These are phyloP conservation scores for Ifrita kowaldi DNA, from an alignment of 2,113 vertebrate species.

Conservation along the genomic window DNA sequence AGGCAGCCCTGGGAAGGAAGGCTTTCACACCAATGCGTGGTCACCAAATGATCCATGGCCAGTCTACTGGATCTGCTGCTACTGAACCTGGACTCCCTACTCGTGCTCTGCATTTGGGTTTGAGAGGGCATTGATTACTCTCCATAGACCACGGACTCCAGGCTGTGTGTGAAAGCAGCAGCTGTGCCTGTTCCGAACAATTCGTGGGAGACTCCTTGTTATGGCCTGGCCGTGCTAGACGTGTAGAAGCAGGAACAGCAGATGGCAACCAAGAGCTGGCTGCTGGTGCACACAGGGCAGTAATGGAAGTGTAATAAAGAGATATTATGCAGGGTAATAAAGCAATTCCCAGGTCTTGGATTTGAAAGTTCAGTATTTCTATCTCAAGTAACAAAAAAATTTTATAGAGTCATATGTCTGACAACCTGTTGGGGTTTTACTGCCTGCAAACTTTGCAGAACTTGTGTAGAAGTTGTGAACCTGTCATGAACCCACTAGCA, in stretches of 20 bases:
- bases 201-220: neutral
- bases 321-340: neutral
- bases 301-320: neutral
- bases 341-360: neutral
- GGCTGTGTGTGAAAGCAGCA: neutral
- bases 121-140: neutral
- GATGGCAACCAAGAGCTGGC: conserved; percentile 52
- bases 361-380: neutral
- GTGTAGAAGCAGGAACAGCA: neutral
- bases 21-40: accelerated
- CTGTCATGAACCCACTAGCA: neutral
- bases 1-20: neutral
- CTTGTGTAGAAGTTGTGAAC: accelerated
- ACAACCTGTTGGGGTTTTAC: neutral
- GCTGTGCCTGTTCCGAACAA: neutral
- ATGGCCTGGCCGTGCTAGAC: neutral
- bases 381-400: neutral
- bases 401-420: neutral
- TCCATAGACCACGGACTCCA: accelerated
- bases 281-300: neutral
- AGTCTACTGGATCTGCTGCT: neutral
- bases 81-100: accelerated
- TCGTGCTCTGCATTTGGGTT: neutral
- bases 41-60: neutral
- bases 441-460: neutral